Conservation (phyloP, 2,888 invertebrate species). For the Oasisia sp. region DNA sequence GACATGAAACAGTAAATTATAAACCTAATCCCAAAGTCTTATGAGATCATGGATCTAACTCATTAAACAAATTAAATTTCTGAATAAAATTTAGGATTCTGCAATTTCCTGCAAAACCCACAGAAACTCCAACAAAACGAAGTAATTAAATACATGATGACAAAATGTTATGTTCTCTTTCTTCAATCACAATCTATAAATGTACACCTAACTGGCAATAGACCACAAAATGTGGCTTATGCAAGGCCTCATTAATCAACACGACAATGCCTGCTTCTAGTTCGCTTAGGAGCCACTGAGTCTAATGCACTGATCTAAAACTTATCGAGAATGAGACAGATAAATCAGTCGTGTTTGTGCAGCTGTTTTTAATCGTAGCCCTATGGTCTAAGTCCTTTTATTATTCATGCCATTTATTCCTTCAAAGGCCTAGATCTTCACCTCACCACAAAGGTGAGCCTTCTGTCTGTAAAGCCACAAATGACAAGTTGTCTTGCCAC, state of each 20-base stretch:
- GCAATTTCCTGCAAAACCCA: neutral
- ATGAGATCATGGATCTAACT: neutral
- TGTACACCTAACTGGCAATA: neutral
- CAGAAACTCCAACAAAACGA: neutral
- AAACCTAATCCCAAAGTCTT: neutral
- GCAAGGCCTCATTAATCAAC: neutral
- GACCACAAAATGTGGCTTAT: neutral
- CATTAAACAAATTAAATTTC: neutral
- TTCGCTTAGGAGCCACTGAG: neutral
- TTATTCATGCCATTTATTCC: constrained; percentile 10
- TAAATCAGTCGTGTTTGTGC: neutral
- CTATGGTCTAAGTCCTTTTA: neutral
- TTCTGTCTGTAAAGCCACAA: neutral
- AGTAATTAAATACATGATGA: neutral
- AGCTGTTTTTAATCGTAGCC: neutral
- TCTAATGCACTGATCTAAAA: neutral
- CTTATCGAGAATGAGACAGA: neutral
- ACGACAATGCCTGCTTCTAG: neutral
- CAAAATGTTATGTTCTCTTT: neutral
- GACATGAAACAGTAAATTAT: neutral
- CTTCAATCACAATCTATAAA: neutral
- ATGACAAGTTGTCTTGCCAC: neutral
- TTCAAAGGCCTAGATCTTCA: neutral
- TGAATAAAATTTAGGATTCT: neutral
- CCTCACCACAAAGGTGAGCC: neutral